Evolutionary conservation across 2,797 vertebrate species (phyloP), one percentile per base, ranked within the genome.

Genomic region (Sternotherus odoratus): DNA sequence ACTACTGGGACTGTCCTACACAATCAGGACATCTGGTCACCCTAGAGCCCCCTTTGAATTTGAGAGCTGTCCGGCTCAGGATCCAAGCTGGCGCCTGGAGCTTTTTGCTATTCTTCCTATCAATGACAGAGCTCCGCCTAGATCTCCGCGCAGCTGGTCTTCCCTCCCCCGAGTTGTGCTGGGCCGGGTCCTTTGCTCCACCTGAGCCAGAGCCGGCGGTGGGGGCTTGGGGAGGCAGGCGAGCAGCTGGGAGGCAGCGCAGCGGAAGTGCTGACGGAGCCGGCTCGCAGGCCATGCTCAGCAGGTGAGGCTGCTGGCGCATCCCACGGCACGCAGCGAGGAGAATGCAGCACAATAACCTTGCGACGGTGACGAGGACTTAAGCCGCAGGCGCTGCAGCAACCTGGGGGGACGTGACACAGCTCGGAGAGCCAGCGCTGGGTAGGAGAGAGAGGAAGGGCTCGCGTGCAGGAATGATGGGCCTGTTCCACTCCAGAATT

Each of bases 401-500:
- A 17, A 15, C 43, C 43, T 46, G 28, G 26, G 4, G 4, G 24
- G 24, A 11, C 4, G n/a, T 12, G 63, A 23, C 19, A 5, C 57
- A 33, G 57, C 57, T 33, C 57, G 16, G 13, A 19, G 17, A 2
- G 5, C 33, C 63, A 23, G 19, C n/a, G 7, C 15, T 1, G 8
- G 24, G 43, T 26, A 30, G 43, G 28, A 8, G 12, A 66, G 19
- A 11, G 19, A 39, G 19, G 63, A 36, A 21, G n/a, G n/a, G 63
- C 63, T 39, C 0, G n/a, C 5, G 5, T 11, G 19, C 63, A 10
- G n/a, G 19, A 17, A n/a, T 8, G 16, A 21, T 33, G 2, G n/a
- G 19, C 60, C 60, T 17, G 8, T 39, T 39, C n/a, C n/a, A 39
- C 63, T 21, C 63, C 19, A 69, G 63, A 39, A 39, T 23, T 10